Conservation (phyloP, 2,797 vertebrate species). For the Steatocranus sp. region DNA sequence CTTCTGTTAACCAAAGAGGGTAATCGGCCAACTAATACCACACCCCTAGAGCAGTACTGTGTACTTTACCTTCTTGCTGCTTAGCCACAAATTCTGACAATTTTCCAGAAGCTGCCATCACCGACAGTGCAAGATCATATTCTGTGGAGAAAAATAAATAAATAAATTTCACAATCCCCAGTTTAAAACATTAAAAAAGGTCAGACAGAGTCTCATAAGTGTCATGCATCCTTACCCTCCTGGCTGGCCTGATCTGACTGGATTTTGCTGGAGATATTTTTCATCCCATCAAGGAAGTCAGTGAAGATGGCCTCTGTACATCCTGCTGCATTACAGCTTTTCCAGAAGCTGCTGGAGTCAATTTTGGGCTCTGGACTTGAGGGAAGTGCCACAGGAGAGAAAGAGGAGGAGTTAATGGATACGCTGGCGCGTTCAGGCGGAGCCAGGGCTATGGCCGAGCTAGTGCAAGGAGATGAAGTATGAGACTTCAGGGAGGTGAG, state of each 20-base stretch:
- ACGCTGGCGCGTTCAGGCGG: not conserved
- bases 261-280: slow-evolving; percentile 55
- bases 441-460: not conserved
- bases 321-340: slow-evolving; percentile 59
- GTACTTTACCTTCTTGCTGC: slow-evolving; percentile 58
- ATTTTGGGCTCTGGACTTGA: not conserved
- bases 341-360: slow-evolving; percentile 66
- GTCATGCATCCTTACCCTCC: slow-evolving; percentile 53
- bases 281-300: slow-evolving; percentile 53
- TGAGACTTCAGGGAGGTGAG: not conserved
- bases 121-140: slow-evolving; percentile 46
- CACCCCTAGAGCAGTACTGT: not conserved
- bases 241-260: slow-evolving; percentile 53
- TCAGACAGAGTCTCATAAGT: not conserved
- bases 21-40: not conserved
- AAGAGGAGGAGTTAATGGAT: not conserved
- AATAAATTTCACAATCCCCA: not conserved
- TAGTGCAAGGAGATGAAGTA: not conserved
- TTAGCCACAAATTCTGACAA: slow-evolving; percentile 48
- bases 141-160: slow-evolving; percentile 61
- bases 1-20: not conserved
- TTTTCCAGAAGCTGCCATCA: slow-evolving; percentile 67
- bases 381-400: fast-evolving
- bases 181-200: not conserved
- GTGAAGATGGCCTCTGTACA: slow-evolving; percentile 65